A percentile compares a stretch with the other conserved stretches of the same genome.
phyloP scores from a whole-genome alignment of 2,888 invertebrate genomes.

The Blastobasis lacticolella region DNA sequence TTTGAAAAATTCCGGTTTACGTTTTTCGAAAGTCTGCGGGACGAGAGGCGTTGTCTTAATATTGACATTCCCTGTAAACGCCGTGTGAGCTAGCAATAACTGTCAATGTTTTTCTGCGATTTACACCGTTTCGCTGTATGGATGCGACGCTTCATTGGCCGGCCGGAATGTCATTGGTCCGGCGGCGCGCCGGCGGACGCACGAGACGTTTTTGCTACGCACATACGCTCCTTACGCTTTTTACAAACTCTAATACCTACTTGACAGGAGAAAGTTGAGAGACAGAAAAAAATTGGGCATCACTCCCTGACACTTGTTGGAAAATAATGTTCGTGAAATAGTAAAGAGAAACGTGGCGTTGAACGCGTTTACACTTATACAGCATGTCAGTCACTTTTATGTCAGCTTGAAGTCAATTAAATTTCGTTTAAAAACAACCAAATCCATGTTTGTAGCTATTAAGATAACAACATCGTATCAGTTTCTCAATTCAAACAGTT shows the following conservation, averaged over 20 bases:
- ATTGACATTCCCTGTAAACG: constrained; percentile 3
- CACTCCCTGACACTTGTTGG: no score
- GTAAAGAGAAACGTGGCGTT: no score
- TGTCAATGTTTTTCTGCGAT: constrained; percentile 11
- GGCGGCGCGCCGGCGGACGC: constrained; percentile 21
- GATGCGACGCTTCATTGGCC: constrained; percentile 42
- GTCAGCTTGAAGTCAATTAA: no score
- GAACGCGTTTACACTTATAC: no score
- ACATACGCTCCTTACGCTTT: constrained; percentile 26
- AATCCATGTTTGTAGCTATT: no score
- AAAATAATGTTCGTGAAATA: no score
- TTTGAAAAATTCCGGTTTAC: no score
- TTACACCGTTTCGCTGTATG: constrained; percentile 18
- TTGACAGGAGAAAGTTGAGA: constrained; percentile 51
- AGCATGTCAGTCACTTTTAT: no score
- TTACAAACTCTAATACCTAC: constrained; percentile 26
- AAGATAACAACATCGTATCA: no score
- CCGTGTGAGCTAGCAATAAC: constrained; percentile 7
- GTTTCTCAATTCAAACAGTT: no score
- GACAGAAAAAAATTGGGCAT: not conserved
- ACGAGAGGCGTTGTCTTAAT: not conserved
- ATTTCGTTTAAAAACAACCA: no score
- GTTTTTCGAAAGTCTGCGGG: not conserved
- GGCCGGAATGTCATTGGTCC: constrained; percentile 48
- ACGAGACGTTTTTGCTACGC: constrained; percentile 22